Evolutionary conservation across 2,888 invertebrate species (phyloP).

Genomic region (Linnaemya vulpina): DNA sequence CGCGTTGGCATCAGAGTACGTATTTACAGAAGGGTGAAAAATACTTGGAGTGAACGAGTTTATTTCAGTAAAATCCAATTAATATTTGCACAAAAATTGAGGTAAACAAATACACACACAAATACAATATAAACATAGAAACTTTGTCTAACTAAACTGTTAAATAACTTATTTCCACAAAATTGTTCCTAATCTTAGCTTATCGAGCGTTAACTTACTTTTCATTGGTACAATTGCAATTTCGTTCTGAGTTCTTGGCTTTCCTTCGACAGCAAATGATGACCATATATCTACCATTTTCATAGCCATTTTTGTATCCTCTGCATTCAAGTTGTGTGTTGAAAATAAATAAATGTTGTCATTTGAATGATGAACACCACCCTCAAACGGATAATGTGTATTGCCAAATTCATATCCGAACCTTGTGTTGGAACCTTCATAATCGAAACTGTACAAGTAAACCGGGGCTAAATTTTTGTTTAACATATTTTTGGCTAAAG

Average conservation of each 20-base stretch:
- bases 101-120: too few species aligned
- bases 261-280: constrained; percentile 81
- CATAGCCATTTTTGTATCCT: constrained; percentile 82
- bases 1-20: too few species aligned
- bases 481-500: constrained; percentile 78
- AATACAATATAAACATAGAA: too few species aligned
- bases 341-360: constrained; percentile 86
- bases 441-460: constrained; percentile 84
- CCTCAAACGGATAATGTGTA: constrained; percentile 83
- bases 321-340: constrained; percentile 79
- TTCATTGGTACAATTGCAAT: constrained; percentile 68
- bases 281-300: constrained; percentile 83
- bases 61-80: too few species aligned
- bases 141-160: too few species aligned
- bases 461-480: constrained; percentile 77
- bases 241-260: constrained; percentile 73
- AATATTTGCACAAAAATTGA: too few species aligned
- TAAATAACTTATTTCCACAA: too few species aligned
- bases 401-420: constrained; percentile 83
- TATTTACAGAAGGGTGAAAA: too few species aligned
- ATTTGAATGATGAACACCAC: constrained; percentile 85
- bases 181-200: neutral
- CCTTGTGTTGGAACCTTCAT: constrained; percentile 82
- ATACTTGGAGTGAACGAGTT: too few species aligned
- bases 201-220: constrained; percentile 64